Evolutionary conservation across 2,888 invertebrate species (phyloP).

Genomic region (Spodoptera picta): DNA sequence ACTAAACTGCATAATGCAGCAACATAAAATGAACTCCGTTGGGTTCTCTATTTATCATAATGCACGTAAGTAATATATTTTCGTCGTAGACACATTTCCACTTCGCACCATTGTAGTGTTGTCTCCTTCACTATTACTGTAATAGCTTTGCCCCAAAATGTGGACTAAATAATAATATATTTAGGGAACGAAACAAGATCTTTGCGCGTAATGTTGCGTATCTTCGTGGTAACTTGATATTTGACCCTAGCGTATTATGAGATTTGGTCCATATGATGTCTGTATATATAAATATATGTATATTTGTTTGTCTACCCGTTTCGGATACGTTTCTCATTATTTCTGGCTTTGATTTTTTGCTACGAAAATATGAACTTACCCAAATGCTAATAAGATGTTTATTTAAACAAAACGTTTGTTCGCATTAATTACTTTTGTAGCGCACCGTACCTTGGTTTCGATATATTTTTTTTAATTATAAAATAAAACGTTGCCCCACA

Average conservation of each 20-base stretch:
- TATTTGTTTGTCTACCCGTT: slow-evolving; percentile 2
- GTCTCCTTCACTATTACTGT: slow-evolving; percentile 35
- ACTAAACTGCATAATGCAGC: slow-evolving; percentile 21
- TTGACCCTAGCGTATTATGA: slow-evolving; percentile 25
- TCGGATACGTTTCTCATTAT: background rate
- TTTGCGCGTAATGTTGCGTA: slow-evolving; percentile 28
- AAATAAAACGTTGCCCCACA: too few relatives aligned
- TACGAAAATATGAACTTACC: too few relatives aligned
- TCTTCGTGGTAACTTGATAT: slow-evolving; percentile 23
- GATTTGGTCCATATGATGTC: slow-evolving; percentile 16
- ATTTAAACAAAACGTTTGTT: too few relatives aligned
- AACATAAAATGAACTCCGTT: slow-evolving; percentile 25
- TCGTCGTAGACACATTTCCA: slow-evolving; percentile 46
- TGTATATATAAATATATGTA: slow-evolving; percentile 7
- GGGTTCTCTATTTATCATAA: slow-evolving; percentile 34
- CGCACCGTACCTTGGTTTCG: too few relatives aligned
- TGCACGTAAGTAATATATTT: slow-evolving; percentile 47
- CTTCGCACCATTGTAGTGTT: slow-evolving; percentile 33
- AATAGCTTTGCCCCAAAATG: slow-evolving; percentile 33
- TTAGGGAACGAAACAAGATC: slow-evolving; percentile 22
- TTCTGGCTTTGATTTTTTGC: background rate
- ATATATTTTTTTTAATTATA: too few relatives aligned
- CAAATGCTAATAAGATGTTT: too few relatives aligned
- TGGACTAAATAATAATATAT: slow-evolving; percentile 39
- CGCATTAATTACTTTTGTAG: too few relatives aligned